Base-by-base conservation (phyloP, 2,888 invertebrate genomes). In the Autographa gamma region DNA sequence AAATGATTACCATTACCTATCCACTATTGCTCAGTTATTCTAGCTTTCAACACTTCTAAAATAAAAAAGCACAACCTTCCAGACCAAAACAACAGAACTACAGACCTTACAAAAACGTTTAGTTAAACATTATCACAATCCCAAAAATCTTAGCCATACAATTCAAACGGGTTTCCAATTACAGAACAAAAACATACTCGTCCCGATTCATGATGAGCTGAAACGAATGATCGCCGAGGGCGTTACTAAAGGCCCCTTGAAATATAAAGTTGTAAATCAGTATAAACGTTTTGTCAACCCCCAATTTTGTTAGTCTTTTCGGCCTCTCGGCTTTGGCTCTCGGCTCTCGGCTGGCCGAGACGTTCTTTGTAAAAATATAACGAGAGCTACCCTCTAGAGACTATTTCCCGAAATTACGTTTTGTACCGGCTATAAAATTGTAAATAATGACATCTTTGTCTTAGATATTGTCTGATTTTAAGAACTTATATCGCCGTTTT, bases 351-450 rank as follows among this genome's bases (percentile, higher is more conserved):
- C 43, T 16, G 2, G 14, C 43, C 41, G 79, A 71, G 34, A 14
- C 59, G 60, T 63, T 75, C 54, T 61, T 67, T 71, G 74, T 74
- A 77, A 77, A 79, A 80, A 69, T 78, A 76, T 80, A 80, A 75
- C 77, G 79, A 80, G 76, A 76, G 69, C 69, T 77, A 73, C 73
- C 70, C 74, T 76, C 80, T 25, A 16, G 82, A 81, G 83, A 79
- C 71, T 80, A 69, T 83, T 82, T 81, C 77, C 77, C 63, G 80
- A 84, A 85, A 88, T 88, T 88, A 86, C 79, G 77, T 85, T 87
- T 87, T 87, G 19, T 82, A 87, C 77, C 75, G 83, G 75, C 79
- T 76, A 76, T 86, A 82, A 85, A 80, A 84, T 76, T 80, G 79
- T 81, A 81, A 85, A 81, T 82, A 85, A 83, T 76, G 69, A 76